Conservation (phyloP, 2,888 invertebrate genomes). For the Chalcis sispes region DNA sequence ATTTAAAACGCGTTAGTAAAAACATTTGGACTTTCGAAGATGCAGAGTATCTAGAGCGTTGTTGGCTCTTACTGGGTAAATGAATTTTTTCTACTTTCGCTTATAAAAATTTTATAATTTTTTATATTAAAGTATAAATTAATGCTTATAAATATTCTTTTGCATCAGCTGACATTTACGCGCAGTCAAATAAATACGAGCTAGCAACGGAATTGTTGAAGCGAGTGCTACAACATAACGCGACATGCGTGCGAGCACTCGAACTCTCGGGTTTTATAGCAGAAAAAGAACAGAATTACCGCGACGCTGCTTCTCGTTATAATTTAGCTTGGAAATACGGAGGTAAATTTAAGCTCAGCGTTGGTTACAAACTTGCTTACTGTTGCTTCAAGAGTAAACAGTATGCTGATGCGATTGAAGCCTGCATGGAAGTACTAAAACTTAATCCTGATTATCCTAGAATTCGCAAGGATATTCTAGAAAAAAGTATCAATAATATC, state of each 20-base stretch:
- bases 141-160: no score
- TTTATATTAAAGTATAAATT: not conserved
- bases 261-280: slow-evolving; percentile 91
- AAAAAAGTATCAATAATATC: slow-evolving; percentile 89
- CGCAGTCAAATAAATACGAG: slow-evolving; percentile 89
- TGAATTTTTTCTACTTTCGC: not conserved
- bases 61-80: slow-evolving; percentile 89
- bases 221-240: slow-evolving; percentile 88
- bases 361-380: slow-evolving; percentile 95
- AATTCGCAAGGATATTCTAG: slow-evolving; percentile 94
- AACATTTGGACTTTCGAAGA: slow-evolving; percentile 95
- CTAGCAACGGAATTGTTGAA: slow-evolving; percentile 89
- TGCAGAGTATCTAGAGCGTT: slow-evolving; percentile 95
- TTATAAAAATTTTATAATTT: not conserved
- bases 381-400: slow-evolving; percentile 92
- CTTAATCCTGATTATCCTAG: slow-evolving; percentile 92
- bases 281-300: slow-evolving; percentile 95
- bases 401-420: slow-evolving; percentile 94
- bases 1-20: slow-evolving; percentile 91
- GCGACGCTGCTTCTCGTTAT: slow-evolving; percentile 89
- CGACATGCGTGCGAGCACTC: slow-evolving; percentile 92
- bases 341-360: slow-evolving; percentile 87
- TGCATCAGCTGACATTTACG: slow-evolving; percentile 92
- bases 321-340: slow-evolving; percentile 91
- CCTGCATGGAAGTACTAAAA: slow-evolving; percentile 89